Evolutionary conservation across 2,113 vertebrate species (phyloP).

Genomic region (Centropus bengalensis): DNA sequence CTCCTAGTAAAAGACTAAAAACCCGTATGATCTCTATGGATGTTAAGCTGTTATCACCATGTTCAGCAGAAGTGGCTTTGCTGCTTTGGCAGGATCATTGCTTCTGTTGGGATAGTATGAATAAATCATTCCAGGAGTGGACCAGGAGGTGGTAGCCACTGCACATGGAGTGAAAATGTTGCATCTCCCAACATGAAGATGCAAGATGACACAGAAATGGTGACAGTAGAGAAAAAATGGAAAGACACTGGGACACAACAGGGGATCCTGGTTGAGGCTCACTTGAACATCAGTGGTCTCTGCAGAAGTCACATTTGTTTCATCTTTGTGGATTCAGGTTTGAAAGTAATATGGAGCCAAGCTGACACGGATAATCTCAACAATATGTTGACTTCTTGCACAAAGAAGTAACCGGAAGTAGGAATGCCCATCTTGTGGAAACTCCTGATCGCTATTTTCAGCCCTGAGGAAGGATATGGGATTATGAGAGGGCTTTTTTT

Average conservation of each 20-base stretch:
- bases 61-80: not conserved
- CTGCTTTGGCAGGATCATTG: accelerated
- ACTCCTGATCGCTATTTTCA: not conserved
- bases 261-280: not conserved
- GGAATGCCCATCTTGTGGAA: not conserved
- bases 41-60: not conserved
- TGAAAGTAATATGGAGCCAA: not conserved
- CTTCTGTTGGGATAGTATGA: not conserved
- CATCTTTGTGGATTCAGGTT: not conserved
- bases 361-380: not conserved
- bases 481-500: not conserved
- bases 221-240: not conserved
- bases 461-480: not conserved
- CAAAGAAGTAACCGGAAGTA: not conserved
- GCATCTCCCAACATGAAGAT: not conserved
- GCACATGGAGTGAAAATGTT: not conserved
- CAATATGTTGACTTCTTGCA: not conserved
- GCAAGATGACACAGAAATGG: not conserved
- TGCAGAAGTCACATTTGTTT: not conserved
- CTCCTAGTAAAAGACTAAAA: not conserved
- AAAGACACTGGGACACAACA: not conserved
- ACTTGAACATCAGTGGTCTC: not conserved
- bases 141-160: not conserved
- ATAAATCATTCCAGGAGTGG: not conserved
- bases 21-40: not conserved